Percentiles rank a stretch among this genome's conserved stretches.
Conservation (phyloP, 2,888 invertebrate genomes). For the Cryptocephalus moraei region DNA sequence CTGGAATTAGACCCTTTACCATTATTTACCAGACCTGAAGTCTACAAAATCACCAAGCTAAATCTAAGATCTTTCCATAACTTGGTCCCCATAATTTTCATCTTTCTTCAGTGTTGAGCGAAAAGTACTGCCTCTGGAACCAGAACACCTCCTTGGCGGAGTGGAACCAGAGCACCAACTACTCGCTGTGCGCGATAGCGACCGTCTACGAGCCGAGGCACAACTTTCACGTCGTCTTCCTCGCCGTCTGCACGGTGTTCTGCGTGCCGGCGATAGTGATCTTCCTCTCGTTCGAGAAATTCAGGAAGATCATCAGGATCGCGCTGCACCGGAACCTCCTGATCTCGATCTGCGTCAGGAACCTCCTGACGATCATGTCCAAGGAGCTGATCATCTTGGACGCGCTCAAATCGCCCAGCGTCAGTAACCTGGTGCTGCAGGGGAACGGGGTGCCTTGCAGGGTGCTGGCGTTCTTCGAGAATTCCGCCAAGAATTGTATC, state of each 20-base stretch:
- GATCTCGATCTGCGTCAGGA: constrained; percentile 47
- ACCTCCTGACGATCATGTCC: constrained; percentile 46
- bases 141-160: constrained; percentile 25
- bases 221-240: constrained; percentile 43
- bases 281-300: constrained; percentile 44
- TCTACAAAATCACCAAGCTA: no score
- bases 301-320: constrained; percentile 40
- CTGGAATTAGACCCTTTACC: no score
- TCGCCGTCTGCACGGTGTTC: constrained; percentile 42
- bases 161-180: constrained; percentile 52
- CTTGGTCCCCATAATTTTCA: no score
- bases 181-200: constrained; percentile 46
- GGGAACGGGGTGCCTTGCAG: constrained; percentile 44
- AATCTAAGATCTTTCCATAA: no score
- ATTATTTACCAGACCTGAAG: no score
- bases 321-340: constrained; percentile 51
- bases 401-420: constrained; percentile 39
- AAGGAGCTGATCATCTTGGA: constrained; percentile 49
- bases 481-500: constrained; percentile 46
- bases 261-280: constrained; percentile 49
- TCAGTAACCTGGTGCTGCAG: constrained; percentile 40
- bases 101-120: constrained; percentile 43
- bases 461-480: constrained; percentile 45
- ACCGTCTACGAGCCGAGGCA: constrained; percentile 43
- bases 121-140: constrained; percentile 44